Evolutionary conservation across 2,888 invertebrate genomes (phyloP).

Genomic region (Spodoptera littoralis): DNA sequence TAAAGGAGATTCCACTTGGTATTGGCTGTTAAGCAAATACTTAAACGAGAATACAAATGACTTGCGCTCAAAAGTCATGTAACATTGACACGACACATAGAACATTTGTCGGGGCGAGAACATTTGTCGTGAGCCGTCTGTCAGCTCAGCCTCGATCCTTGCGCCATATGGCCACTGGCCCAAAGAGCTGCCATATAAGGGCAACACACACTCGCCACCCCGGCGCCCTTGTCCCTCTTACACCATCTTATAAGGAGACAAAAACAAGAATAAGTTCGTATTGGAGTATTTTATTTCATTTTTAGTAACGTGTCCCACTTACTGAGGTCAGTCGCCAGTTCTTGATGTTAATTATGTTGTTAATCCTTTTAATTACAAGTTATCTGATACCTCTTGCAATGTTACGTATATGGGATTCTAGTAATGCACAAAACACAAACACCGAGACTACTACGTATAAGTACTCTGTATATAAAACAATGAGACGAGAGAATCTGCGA

Average conservation of each 20-base stretch:
- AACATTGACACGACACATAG: conserved; percentile 34
- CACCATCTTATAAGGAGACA: conserved; percentile 54
- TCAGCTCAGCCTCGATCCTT: conserved; percentile 41
- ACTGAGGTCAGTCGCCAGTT: conserved; percentile 42
- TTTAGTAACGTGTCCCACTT: conserved; percentile 49
- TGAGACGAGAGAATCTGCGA: conserved; percentile 18
- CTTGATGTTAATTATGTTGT: conserved; percentile 4
- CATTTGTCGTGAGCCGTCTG: conserved; percentile 43
- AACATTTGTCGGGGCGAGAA: conserved; percentile 13
- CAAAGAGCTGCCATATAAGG: conserved; percentile 54
- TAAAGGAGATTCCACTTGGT: too few species aligned
- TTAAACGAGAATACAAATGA: conserved; percentile 4
- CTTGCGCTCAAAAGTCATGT: conserved; percentile 8
- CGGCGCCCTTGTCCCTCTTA: conserved; percentile 63
- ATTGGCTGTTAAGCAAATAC: conserved; percentile 12
- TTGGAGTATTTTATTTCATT: conserved; percentile 31
- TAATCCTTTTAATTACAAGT: neutral
- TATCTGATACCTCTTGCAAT: neutral
- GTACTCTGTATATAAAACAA: conserved; percentile 13
- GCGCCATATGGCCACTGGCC: conserved; percentile 48
- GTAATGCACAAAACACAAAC: neutral
- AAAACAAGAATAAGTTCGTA: conserved; percentile 33
- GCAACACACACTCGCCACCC: conserved; percentile 27
- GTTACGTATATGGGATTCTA: too few species aligned
- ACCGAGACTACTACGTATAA: neutral